These are phyloP conservation scores for Trachelus troglodyta DNA, from an alignment of 2,888 invertebrate genomes.

Conservation along the genomic window DNA sequence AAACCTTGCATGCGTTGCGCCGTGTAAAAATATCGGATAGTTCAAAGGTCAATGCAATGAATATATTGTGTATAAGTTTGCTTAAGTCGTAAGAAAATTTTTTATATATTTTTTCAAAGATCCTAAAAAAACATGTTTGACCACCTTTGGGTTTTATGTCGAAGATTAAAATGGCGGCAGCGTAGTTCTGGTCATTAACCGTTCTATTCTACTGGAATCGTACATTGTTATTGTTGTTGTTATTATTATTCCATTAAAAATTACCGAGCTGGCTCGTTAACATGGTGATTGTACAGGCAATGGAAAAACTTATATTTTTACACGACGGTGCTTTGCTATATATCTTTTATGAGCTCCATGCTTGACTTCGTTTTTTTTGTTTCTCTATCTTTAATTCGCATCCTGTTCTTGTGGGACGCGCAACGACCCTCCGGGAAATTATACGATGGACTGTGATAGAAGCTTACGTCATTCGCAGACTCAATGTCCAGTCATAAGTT, in stretches of 20 bases:
- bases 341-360: background rate
- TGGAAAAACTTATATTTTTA: background rate
- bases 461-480: background rate
- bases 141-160: background rate
- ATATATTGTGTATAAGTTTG: background rate
- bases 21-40: no score
- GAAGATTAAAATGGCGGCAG: background rate
- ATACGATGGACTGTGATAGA: background rate
- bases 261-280: background rate
- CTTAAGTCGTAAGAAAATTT: no score
- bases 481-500: background rate
- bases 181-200: background rate
- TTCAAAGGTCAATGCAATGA: no score
- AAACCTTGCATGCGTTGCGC: no score
- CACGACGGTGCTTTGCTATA: background rate
- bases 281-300: background rate
- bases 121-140: background rate
- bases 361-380: background rate
- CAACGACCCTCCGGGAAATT: background rate
- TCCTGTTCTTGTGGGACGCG: background rate
- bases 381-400: background rate
- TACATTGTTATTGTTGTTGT: background rate
- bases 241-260: background rate
- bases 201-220: background rate
- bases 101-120: background rate